Evolutionary conservation across 2,888 invertebrate species (phyloP).

Genomic region (Anorthoa munda): DNA sequence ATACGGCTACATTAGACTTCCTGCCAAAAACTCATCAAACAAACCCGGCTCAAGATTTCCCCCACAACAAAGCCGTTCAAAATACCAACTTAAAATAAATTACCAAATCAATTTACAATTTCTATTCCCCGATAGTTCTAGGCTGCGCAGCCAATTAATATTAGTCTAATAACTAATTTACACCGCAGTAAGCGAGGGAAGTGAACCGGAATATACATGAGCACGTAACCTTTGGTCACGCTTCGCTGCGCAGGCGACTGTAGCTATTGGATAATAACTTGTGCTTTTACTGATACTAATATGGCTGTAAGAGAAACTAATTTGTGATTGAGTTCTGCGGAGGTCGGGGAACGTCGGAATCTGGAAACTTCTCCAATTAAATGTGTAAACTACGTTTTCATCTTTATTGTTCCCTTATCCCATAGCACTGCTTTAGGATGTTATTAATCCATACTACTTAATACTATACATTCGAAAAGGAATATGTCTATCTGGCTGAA

Average conservation of each 20-base stretch:
- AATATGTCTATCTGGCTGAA: background rate
- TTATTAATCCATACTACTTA: too few relatives aligned
- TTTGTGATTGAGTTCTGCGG: background rate
- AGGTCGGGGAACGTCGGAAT: too few relatives aligned
- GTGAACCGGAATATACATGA: constrained; percentile 38
- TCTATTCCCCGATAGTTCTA: constrained; percentile 38
- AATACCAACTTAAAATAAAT: too few relatives aligned
- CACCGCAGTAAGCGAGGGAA: constrained; percentile 29
- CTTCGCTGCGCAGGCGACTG: constrained; percentile 10
- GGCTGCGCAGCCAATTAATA: constrained; percentile 36
- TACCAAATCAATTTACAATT: constrained; percentile 32
- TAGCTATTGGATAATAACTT: constrained; percentile 22
- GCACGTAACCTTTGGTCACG: constrained; percentile 41
- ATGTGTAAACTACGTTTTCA: too few relatives aligned
- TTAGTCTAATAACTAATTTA: constrained; percentile 27
- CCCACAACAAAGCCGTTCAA: background rate
- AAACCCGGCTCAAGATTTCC: constrained; percentile 8
- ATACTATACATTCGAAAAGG: too few relatives aligned
- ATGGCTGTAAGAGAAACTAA: constrained; percentile 16
- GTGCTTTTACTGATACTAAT: constrained; percentile 37
- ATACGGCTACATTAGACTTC: too few relatives aligned
- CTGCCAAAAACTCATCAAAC: background rate
- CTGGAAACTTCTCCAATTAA: too few relatives aligned
- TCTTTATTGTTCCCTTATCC: too few relatives aligned
- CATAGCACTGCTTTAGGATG: too few relatives aligned